Base-by-base conservation (phyloP, 2,888 invertebrate genomes). In the Drosophila tripunctata region DNA sequence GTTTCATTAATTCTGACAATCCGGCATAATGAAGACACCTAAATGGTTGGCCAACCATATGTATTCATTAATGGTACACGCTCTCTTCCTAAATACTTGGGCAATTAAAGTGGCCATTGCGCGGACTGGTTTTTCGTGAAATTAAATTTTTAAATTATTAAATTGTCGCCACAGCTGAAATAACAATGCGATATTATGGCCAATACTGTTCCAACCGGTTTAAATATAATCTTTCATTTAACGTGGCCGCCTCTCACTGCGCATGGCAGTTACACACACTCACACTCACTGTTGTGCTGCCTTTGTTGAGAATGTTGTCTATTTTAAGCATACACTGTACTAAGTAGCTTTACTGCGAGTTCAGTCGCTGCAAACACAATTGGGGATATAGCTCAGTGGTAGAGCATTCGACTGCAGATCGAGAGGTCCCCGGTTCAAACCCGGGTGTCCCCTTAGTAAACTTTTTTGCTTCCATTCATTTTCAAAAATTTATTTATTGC, bases 361-460 rank as follows among this genome's bases (percentile, higher is more conserved):
- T 55, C 8, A 48, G 64, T 35, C 64, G 22, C 0, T 5, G 10
- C 0, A 0, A 2, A 3, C 12, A 24, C 43, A 58, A 22, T 31
- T 65, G 79, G 79, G 79, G 79, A 75, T 78, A 79, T 78, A 79
- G 78, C 78, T 78, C 78, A 78, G 78, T 79, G 78, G 78, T 78
- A 78, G 79, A 79, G 78, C 79, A 72, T 72, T 79, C 86, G 79
- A 85, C 82, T 85, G 75, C 72, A 82, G 64, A 76, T 72, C 74
- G 78, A 86, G 80, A 80, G 83, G 85, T 84, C 88, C 88, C 86
- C 86, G 88, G 85, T 85, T 85, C 85, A 83, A 88, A 86, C 83
- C 85, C 86, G 86, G 86, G 86, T 88, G 88, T 73, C 73, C 73
- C 75, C 75, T 73, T 21, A 51, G 64, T 63, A 74, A 64, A 55